phyloP scores from a whole-genome alignment of 2,888 invertebrate genomes.

The Plebejus argus region DNA sequence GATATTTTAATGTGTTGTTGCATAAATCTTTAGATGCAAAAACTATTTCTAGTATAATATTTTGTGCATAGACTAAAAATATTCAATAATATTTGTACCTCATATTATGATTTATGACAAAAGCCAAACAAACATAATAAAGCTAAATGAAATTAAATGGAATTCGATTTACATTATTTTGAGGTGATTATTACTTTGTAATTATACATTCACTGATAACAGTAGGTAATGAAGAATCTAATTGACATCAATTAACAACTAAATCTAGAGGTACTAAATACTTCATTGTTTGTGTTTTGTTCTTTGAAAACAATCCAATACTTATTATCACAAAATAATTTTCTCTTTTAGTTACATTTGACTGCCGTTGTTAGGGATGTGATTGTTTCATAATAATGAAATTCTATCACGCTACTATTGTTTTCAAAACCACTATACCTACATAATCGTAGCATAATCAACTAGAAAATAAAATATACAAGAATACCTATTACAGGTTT shows the following conservation, averaged over 20 bases:
- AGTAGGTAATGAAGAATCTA: neutral
- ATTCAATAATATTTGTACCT: neutral
- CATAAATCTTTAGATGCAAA: neutral
- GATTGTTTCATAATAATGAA: constrained; percentile 5
- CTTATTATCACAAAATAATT: neutral
- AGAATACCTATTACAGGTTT: neutral
- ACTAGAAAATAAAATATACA: neutral
- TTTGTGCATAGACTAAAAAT: no score
- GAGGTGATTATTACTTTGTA: no score
- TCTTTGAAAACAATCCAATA: neutral
- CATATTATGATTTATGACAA: neutral
- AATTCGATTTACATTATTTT: no score
- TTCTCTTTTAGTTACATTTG: neutral
- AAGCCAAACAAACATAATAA: neutral
- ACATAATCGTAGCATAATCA: neutral
- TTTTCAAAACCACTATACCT: neutral
- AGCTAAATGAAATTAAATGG: no score
- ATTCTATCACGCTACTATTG: constrained; percentile 1
- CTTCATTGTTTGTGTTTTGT: no score
- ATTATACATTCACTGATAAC: neutral
- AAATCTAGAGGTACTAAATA: no score
- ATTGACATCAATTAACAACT: neutral
- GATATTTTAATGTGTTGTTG: neutral
- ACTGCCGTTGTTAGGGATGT: neutral
- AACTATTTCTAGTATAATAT: no score